Evolutionary conservation across 2,113 vertebrate species (phyloP).

Genomic region (Colistium nudipinnis): DNA sequence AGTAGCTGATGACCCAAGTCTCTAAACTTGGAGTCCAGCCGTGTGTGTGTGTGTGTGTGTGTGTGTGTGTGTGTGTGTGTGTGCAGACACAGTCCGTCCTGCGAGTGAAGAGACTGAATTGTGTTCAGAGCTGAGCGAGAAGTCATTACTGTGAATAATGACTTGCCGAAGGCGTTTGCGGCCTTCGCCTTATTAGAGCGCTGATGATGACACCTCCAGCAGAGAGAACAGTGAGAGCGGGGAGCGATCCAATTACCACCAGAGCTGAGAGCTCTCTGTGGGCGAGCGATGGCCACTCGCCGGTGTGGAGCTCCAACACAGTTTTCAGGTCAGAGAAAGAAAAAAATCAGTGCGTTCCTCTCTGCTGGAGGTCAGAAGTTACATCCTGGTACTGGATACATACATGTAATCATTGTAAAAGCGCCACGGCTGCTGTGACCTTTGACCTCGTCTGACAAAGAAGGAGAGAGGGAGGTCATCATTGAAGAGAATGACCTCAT

Average conservation of each 20-base stretch:
- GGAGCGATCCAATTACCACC: constrained; percentile 55
- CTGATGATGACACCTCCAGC: constrained; percentile 59
- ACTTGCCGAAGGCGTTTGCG: constrained; percentile 47
- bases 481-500: neutral
- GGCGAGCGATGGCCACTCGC: constrained; percentile 19
- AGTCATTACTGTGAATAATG: constrained; percentile 66
- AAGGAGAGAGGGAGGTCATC: neutral
- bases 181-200: constrained; percentile 57
- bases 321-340: constrained; percentile 38
- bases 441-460: constrained; percentile 9
- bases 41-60: neutral
- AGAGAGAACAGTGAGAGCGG: constrained; percentile 29
- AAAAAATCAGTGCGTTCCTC: neutral
- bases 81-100: constrained; percentile 14
- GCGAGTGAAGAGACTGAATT: constrained; percentile 9
- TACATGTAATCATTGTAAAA: constrained; percentile 37
- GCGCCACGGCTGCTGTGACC: constrained; percentile 24
- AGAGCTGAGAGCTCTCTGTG: constrained; percentile 35
- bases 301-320: constrained; percentile 9
- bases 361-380: constrained; percentile 33
- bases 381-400: constrained; percentile 31
- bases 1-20: constrained; percentile 15
- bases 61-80: constrained; percentile 4
- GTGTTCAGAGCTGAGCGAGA: constrained; percentile 15
- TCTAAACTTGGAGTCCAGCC: constrained; percentile 1